phyloP scores from a whole-genome alignment of 2,888 invertebrate species.

The Xiphydria camelus region DNA sequence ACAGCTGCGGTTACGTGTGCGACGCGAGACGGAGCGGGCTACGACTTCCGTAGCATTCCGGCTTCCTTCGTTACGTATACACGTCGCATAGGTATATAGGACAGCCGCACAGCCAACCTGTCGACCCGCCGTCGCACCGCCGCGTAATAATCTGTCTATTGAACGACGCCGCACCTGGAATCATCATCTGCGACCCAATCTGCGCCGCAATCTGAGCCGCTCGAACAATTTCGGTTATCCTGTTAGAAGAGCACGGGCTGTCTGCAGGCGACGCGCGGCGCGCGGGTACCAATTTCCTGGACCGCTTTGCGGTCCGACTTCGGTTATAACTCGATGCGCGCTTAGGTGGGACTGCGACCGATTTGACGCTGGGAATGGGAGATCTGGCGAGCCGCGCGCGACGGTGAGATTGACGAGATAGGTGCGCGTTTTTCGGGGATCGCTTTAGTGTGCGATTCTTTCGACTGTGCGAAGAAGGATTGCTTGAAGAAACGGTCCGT shows the following conservation, averaged over 20 bases:
- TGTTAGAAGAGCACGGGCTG: slow-evolving; percentile 41
- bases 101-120: slow-evolving; percentile 23
- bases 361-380: too few species aligned
- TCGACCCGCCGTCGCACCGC: slow-evolving; percentile 5
- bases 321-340: too few species aligned
- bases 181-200: slow-evolving; percentile 47
- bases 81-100: slow-evolving; percentile 5
- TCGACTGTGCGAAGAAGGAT: too few species aligned
- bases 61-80: too few species aligned
- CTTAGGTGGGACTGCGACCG: too few species aligned
- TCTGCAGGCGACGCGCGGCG: not conserved
- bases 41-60: not conserved
- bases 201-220: slow-evolving; percentile 46
- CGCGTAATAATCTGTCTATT: slow-evolving; percentile 46
- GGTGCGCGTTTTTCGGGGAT: slow-evolving; percentile 1
- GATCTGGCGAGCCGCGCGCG: too few species aligned
- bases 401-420: too few species aligned
- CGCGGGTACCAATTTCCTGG: slow-evolving; percentile 39
- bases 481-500: too few species aligned
- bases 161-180: slow-evolving; percentile 44
- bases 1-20: slow-evolving; percentile 9
- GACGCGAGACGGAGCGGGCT: too few species aligned
- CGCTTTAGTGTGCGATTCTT: too few species aligned
- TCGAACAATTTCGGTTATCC: slow-evolving; percentile 51
- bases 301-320: too few species aligned